Evolutionary conservation across 2,797 vertebrate genomes (phyloP).

Genomic region (Galago senegalensis): DNA sequence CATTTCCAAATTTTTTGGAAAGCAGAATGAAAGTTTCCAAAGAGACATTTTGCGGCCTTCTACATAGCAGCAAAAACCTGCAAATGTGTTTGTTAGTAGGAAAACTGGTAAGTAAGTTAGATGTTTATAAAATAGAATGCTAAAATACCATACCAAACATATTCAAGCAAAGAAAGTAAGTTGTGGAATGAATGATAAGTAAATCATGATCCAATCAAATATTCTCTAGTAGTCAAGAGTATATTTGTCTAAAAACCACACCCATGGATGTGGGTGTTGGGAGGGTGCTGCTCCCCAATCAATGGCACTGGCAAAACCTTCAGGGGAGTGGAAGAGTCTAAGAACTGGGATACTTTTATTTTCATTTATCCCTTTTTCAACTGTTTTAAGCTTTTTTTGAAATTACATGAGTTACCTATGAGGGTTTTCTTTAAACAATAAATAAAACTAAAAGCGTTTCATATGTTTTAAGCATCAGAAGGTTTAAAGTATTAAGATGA

Average conservation of each 20-base stretch:
- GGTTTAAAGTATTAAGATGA: neutral
- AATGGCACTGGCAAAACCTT: neutral
- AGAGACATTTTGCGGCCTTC: neutral
- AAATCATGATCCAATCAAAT: neutral
- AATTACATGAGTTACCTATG: neutral
- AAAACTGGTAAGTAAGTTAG: constrained; percentile 10
- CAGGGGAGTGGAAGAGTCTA: neutral
- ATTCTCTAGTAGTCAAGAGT: neutral
- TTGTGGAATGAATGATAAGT: neutral
- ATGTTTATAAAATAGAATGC: neutral
- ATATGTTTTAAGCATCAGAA: constrained; percentile 35
- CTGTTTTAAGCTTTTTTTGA: neutral
- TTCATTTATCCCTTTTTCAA: neutral
- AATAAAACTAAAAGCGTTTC: constrained; percentile 30
- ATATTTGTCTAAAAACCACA: neutral
- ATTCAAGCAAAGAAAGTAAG: neutral
- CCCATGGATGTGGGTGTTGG: neutral
- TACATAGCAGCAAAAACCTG: constrained; percentile 31
- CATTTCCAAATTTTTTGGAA: neutral
- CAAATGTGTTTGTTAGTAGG: neutral
- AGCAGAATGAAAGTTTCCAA: neutral
- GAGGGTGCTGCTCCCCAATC: neutral
- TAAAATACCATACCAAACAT: neutral
- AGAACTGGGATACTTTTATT: neutral
- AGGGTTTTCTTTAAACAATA: neutral